phyloP scores from a whole-genome alignment of 2,113 vertebrate species.

The Phyllopteryx taeniolatus region DNA sequence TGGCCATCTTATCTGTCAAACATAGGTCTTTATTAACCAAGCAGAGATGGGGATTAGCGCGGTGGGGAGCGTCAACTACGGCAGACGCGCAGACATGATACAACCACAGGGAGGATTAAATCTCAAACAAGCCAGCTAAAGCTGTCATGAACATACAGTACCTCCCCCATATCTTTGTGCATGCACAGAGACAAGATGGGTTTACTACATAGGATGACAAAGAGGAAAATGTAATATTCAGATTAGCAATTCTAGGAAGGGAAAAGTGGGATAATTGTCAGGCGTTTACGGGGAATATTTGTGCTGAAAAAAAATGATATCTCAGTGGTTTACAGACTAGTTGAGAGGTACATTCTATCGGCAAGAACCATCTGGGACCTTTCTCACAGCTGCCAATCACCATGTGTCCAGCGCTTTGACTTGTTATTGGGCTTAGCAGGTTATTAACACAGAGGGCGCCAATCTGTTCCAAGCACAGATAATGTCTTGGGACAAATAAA shows the following conservation, averaged over 20 bases:
- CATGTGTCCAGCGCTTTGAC: slow-evolving; percentile 18
- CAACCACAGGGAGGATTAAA: slow-evolving; percentile 34
- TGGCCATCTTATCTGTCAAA: slow-evolving; percentile 18
- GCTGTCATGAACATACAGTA: slow-evolving; percentile 8
- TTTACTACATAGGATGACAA: slow-evolving; percentile 4
- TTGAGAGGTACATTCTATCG: slow-evolving; percentile 2
- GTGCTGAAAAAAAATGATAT: background rate
- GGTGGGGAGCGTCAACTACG: background rate
- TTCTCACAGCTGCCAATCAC: slow-evolving; percentile 42
- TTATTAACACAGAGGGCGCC: slow-evolving; percentile 29
- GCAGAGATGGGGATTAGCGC: slow-evolving; percentile 28
- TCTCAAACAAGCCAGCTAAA: slow-evolving; percentile 28
- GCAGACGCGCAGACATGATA: slow-evolving; percentile 17
- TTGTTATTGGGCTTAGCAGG: slow-evolving; percentile 23
- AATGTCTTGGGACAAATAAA: background rate
- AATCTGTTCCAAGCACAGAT: slow-evolving; percentile 10
- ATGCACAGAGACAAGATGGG: background rate
- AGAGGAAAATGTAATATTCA: slow-evolving; percentile 8
- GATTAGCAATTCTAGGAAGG: slow-evolving; percentile 13
- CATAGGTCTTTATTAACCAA: slow-evolving; percentile 32
- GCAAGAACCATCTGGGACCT: slow-evolving; percentile 18
- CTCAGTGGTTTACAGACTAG: background rate
- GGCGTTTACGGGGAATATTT: background rate
- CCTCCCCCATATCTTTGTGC: slow-evolving; percentile 24
- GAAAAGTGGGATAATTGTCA: slow-evolving; percentile 1